Evolutionary conservation across 2,797 vertebrate species (phyloP), one percentile per base, ranked within the genome.

Genomic region (Hypotaenidia philippensis): DNA sequence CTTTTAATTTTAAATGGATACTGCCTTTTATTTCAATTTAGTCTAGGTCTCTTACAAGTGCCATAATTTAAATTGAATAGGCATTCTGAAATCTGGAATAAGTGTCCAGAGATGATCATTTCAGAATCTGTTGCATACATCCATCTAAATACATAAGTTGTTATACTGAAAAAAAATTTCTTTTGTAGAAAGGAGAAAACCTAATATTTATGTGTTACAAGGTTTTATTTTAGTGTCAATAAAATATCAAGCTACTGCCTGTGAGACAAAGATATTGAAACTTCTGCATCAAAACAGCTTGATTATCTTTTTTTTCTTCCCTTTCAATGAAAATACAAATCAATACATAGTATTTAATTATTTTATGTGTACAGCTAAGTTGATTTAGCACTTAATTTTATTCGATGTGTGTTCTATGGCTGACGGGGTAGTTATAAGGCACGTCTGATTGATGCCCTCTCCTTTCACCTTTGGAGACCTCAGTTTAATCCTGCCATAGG

Each of bases 381-480:
- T 84, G 88, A 68, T 95, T 80, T 93, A 81, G 60, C 26, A 64
- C n/a, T 95, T 79, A 41, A 89, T 74, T 84, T 50, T 65, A 6
- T 36, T 47, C 19, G 3, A 10, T 34, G 12, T 20, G 34, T 55
- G 31, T 36, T 57, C 36, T 47, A 2, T 15, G 53, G 50, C 29
- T 56, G 49, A 57, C 2, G 6, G 26, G 11, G 9, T 60, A 25
- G 22, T 45, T 27, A 6, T 21, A 49, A 61, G 45, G 47, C 3
- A 1, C 38, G 38, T 34, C 3, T 90, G 75, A 95, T 90, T 74
- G 71, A 92, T 89, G 41, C 8, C 9, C 23, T 89, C 74, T 38
- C 74, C 52, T 79, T 53, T 80, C 84, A 74, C 64, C 92, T 82
- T 79, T 84, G 81, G 47, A 89, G 83, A 84, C 66, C 81, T 93